Conservation (phyloP, 2,888 invertebrate genomes). For the Drosophila dives region DNA sequence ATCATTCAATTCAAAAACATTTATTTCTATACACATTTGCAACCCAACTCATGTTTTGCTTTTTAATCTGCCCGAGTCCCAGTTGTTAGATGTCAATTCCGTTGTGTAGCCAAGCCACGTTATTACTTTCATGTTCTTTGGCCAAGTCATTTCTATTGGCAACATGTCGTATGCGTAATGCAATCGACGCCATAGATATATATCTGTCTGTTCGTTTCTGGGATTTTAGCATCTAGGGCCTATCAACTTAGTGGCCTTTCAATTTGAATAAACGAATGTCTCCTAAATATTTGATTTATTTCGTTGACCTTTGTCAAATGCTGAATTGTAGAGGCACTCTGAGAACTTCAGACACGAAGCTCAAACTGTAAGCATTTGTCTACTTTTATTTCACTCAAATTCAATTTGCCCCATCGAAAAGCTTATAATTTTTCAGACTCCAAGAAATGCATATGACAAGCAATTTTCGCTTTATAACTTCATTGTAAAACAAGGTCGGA, state of each 20-base stretch:
- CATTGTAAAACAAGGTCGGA: constrained; percentile 56
- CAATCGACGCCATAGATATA: constrained; percentile 70
- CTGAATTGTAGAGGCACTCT: constrained; percentile 12
- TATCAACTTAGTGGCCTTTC: constrained; percentile 59
- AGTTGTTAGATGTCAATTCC: constrained; percentile 39
- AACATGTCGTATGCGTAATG: constrained; percentile 77
- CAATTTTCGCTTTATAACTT: constrained; percentile 74
- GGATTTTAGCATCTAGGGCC: constrained; percentile 39
- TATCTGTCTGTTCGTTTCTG: constrained; percentile 34
- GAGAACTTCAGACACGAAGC: constrained; percentile 23
- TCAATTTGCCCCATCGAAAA: constrained; percentile 63
- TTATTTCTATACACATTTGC: constrained; percentile 30
- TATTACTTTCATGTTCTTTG: constrained; percentile 47
- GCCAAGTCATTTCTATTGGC: constrained; percentile 67
- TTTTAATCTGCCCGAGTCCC: constrained; percentile 43
- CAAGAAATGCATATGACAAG: constrained; percentile 55
- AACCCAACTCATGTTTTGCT: constrained; percentile 48
- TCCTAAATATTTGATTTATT: constrained; percentile 77
- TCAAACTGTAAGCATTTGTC: constrained; percentile 52
- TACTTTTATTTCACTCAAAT: constrained; percentile 65
- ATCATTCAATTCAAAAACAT: constrained; percentile 53
- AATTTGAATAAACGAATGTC: constrained; percentile 75
- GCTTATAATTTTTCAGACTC: constrained; percentile 60
- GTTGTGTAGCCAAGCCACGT: constrained; percentile 39
- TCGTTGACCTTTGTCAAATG: constrained; percentile 74